Evolutionary conservation across 2,888 invertebrate species (phyloP).

Genomic region (Spicauda simplicius): DNA sequence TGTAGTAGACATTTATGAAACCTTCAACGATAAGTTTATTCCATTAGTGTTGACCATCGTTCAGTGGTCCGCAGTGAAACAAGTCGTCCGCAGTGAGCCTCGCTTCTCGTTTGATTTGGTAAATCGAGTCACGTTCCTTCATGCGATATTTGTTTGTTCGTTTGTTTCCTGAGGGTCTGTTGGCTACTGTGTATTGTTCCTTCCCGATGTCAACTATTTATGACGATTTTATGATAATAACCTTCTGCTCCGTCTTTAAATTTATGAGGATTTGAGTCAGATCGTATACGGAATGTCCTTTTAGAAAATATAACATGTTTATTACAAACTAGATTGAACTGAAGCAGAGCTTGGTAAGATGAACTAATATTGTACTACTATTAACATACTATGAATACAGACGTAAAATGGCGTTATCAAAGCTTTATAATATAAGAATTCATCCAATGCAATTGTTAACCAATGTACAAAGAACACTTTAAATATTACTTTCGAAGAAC

Average conservation of each 20-base stretch:
- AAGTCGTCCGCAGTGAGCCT: constrained; percentile 57
- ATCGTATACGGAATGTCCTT: constrained; percentile 22
- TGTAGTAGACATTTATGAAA: no score
- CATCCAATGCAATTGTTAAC: neutral
- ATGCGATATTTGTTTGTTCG: constrained; percentile 66
- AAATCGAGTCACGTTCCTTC: constrained; percentile 78
- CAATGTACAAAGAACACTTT: neutral
- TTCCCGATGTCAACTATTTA: constrained; percentile 67
- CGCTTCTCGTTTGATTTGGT: constrained; percentile 79
- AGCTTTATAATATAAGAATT: neutral
- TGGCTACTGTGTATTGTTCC: constrained; percentile 67
- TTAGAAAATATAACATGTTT: constrained; percentile 27
- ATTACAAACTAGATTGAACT: constrained; percentile 12
- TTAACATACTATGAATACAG: neutral
- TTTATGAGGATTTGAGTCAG: constrained; percentile 66
- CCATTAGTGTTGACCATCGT: neutral
- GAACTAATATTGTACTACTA: neutral
- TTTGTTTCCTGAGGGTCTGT: constrained; percentile 53
- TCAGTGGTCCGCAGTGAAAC: constrained; percentile 17
- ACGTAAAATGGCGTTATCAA: neutral
- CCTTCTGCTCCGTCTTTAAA: constrained; percentile 60
- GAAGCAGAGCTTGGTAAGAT: neutral
- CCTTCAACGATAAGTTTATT: neutral
- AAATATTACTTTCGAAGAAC: constrained; percentile 36
- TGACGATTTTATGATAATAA: constrained; percentile 68